Evolutionary conservation across 1,140 invertebrate genomes (phyloP), one percentile per base, ranked within the genome.

Genomic region (Ditylenchus dipsaci): DNA sequence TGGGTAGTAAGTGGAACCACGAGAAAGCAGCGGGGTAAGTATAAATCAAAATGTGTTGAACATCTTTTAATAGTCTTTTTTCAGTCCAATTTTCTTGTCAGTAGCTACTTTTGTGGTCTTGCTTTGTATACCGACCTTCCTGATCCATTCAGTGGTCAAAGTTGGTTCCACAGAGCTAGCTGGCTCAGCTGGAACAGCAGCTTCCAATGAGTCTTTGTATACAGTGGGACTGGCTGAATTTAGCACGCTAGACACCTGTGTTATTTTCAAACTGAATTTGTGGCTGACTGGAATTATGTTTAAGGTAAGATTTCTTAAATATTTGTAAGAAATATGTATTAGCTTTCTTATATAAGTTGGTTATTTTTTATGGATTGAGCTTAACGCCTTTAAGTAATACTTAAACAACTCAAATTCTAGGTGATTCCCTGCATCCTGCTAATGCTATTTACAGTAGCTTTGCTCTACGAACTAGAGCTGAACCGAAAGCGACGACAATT

Each of bases 221-320:
- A 77, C 78, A 5, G 78, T 77, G 30, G 76, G 78, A 33, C 47
- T 77, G 27, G 74, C 78, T n/a, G 76, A 77, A 26, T 78, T 81
- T 43, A 58, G 45, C 30, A 58, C 38, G 19, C 30, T 81, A 17
- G 68, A 77, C 59, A 80, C 69, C 3, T 77, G 76, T 68, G 68
- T 74, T 29, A 59, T 81, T 30, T 77, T 77, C 61, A 77, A 77
- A 49, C 49, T 69, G 23, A 77, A 77, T 68, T 60, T 77, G 27
- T 77, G 76, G 76, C 72, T 76, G 53, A 76, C 74, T 29, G 74
- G 74, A 47, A 76, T 76, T 60, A 73, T 76, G 17, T 76, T 76
- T 61, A 76, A 76, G 65, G 74, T 77, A 65, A 53, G 3, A 21
- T 15, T 19, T 27, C 17, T 60, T 13, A 11, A n/a, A n/a, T n/a